Percentiles rank a stretch among this genome's conserved stretches.
These are phyloP conservation scores for Zaprionus kolodkinae DNA, from an alignment of 1,140 invertebrate genomes.

Conservation along the genomic window DNA sequence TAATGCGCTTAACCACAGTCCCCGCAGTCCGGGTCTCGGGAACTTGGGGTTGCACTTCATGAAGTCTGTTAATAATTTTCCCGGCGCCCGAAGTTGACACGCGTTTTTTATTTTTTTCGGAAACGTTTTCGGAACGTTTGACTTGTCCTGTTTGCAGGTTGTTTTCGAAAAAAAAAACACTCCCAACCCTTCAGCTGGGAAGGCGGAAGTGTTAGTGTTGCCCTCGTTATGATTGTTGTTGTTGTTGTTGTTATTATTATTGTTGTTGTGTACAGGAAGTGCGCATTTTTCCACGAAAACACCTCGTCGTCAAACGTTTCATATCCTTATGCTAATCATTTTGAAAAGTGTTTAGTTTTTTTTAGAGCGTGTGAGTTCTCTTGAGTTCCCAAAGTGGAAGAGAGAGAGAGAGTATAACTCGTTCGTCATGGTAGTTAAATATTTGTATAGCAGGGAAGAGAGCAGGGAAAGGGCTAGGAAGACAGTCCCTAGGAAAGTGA, in stretches of 20 bases:
- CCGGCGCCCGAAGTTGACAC: conserved; percentile 28
- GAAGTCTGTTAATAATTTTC: conserved; percentile 62
- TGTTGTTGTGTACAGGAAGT: conserved; percentile 71
- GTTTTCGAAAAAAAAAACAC: conserved; percentile 15
- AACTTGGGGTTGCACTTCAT: conserved; percentile 1
- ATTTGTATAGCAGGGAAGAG: conserved; percentile 16
- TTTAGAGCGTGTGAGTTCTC: conserved; percentile 33
- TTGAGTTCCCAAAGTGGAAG: conserved; percentile 22
- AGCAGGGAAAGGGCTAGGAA: not conserved
- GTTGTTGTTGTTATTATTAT: conserved; percentile 51
- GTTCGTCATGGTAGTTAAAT: conserved; percentile 45
- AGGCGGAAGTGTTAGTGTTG: conserved; percentile 48
- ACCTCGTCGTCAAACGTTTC: conserved; percentile 42
- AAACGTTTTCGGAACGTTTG: conserved; percentile 46
- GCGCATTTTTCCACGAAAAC: conserved; percentile 51
- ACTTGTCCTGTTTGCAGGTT: conserved; percentile 57
- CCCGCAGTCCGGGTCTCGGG: not conserved
- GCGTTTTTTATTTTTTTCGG: conserved; percentile 33
- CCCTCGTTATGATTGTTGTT: conserved; percentile 44
- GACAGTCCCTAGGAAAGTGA: not conserved
- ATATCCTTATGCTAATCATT: conserved; percentile 74
- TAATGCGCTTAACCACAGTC: conserved; percentile 72
- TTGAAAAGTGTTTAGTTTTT: conserved; percentile 43
- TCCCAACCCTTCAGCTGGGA: conserved; percentile 48
- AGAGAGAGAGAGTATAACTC: conserved; percentile 11